Conservation (phyloP, 1,140 invertebrate species). For the Archegozetes longisetosus region DNA sequence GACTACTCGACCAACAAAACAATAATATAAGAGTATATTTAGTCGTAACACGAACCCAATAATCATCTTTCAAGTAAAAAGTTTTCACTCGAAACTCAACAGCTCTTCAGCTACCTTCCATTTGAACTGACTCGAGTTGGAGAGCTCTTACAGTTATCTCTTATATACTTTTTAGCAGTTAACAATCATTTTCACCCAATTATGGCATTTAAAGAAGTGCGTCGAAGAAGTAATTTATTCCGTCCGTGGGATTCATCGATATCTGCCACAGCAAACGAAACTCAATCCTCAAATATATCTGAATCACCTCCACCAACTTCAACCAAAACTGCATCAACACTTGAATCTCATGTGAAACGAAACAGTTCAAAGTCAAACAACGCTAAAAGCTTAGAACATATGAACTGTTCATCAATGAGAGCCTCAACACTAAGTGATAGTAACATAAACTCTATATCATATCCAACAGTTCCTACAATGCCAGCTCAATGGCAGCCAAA, state of each 20-base stretch:
- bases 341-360: background rate
- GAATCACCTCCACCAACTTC: background rate
- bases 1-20: background rate
- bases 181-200: background rate
- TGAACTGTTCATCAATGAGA: background rate
- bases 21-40: background rate
- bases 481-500: background rate
- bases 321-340: background rate
- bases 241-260: slow-evolving; percentile 10
- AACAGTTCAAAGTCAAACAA: background rate
- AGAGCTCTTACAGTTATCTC: background rate
- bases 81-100: background rate
- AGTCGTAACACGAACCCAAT: background rate
- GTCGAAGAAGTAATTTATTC: slow-evolving; percentile 19
- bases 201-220: slow-evolving; percentile 20
- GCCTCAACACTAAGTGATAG: background rate
- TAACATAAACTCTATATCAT: background rate
- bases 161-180: background rate
- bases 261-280: background rate
- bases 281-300: background rate
- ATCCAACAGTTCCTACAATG: background rate
- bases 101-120: background rate
- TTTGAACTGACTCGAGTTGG: background rate
- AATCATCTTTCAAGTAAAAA: background rate
- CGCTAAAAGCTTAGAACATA: background rate